Conservation (phyloP, 2,888 invertebrate species). For the Sabellastarte sp. region DNA sequence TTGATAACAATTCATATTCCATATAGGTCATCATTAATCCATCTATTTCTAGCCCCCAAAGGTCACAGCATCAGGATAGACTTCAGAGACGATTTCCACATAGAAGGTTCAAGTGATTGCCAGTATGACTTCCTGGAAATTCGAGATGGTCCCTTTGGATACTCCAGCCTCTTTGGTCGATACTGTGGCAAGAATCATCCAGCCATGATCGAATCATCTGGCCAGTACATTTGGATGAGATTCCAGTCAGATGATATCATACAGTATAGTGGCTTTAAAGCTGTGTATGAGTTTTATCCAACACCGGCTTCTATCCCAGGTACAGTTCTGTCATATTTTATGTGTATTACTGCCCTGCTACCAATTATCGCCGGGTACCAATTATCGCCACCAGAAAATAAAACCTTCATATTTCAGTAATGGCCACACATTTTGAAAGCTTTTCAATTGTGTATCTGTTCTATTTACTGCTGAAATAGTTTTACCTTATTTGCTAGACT, state of each 20-base stretch:
- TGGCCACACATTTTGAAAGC: too few relatives aligned
- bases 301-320: too few relatives aligned
- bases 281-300: constrained; percentile 68
- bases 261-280: constrained; percentile 76
- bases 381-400: too few relatives aligned
- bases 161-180: constrained; percentile 60
- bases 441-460: too few relatives aligned
- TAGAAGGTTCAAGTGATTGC: constrained; percentile 68
- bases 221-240: constrained; percentile 75
- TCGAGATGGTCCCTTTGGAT: constrained; percentile 77
- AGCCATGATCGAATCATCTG: constrained; percentile 71
- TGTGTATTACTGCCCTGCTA: too few relatives aligned
- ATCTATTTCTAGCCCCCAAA: constrained; percentile 52
- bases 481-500: too few relatives aligned
- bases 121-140: constrained; percentile 80
- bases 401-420: too few relatives aligned
- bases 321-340: too few relatives aligned
- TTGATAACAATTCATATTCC: not conserved
- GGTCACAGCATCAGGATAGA: constrained; percentile 68
- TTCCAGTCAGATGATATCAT: constrained; percentile 81
- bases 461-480: too few relatives aligned
- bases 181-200: constrained; percentile 75
- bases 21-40: too few relatives aligned
- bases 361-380: too few relatives aligned
- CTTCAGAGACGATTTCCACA: constrained; percentile 76